Conservation (phyloP, 2,888 invertebrate species). For the Ferrisia virgata region DNA sequence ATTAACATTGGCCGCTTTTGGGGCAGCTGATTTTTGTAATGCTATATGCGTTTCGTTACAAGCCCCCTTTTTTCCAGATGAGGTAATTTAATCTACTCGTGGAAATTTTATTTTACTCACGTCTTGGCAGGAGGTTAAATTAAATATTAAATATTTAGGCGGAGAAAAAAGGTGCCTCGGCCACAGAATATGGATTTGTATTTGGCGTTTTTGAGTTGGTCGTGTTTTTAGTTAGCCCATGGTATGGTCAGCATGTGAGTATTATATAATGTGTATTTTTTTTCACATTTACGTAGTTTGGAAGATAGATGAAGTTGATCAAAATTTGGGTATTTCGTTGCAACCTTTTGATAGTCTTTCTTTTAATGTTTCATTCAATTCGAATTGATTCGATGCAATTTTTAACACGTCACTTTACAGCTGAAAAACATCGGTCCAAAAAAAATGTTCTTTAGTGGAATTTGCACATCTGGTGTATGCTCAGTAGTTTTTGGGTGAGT, state of each 20-base stretch:
- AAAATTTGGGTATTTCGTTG: too few species aligned
- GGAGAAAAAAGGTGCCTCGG: slow-evolving; percentile 73
- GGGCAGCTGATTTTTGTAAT: slow-evolving; percentile 78
- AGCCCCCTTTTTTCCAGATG: slow-evolving; percentile 80
- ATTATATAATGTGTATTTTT: background rate
- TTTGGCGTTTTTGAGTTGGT: slow-evolving; percentile 83
- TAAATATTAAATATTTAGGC: slow-evolving; percentile 63
- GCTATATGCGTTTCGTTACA: slow-evolving; percentile 80
- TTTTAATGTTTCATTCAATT: background rate
- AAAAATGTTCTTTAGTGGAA: slow-evolving; percentile 75
- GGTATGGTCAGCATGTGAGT: slow-evolving; percentile 72
- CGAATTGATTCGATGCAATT: background rate
- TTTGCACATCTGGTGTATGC: slow-evolving; percentile 76
- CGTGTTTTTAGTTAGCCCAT: slow-evolving; percentile 76
- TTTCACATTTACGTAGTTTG: too few species aligned
- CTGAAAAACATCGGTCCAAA: slow-evolving; percentile 76
- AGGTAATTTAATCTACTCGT: slow-evolving; percentile 59
- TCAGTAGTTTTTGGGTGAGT: slow-evolving; percentile 77
- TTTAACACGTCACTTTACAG: slow-evolving; percentile 52
- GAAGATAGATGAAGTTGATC: too few species aligned
- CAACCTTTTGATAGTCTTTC: background rate
- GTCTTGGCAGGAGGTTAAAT: slow-evolving; percentile 41
- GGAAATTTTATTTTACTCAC: background rate
- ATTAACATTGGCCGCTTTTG: slow-evolving; percentile 73
- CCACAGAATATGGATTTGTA: slow-evolving; percentile 80